Evolutionary conservation across 1,140 invertebrate genomes (phyloP).

Genomic region (Papilio helenus): DNA sequence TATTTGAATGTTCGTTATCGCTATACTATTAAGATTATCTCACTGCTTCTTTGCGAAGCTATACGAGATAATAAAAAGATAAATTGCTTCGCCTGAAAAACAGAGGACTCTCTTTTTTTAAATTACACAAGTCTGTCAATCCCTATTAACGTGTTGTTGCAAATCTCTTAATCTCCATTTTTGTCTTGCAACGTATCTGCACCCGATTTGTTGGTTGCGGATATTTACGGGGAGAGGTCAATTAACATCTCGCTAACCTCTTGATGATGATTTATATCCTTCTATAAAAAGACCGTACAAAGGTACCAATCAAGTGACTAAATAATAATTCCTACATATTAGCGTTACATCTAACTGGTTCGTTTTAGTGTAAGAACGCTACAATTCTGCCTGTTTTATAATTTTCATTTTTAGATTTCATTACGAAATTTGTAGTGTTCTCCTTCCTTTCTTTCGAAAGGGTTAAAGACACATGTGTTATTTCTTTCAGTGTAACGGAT

Average conservation of each 20-base stretch:
- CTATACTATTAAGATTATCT: conserved; percentile 27
- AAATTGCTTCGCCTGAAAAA: conserved; percentile 11
- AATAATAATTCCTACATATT: too few species aligned
- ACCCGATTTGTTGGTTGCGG: background rate
- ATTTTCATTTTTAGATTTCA: too few species aligned
- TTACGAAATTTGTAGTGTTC: too few species aligned
- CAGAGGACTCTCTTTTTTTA: background rate
- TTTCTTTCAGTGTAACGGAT: background rate
- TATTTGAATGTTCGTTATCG: conserved; percentile 19
- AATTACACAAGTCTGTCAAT: background rate
- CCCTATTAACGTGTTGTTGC: background rate
- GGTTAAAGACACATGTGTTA: too few species aligned
- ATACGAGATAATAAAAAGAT: conserved; percentile 15
- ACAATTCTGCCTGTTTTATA: too few species aligned
- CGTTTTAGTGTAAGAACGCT: too few species aligned
- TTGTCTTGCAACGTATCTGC: background rate
- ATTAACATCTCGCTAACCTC: background rate
- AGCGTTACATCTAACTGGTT: too few species aligned
- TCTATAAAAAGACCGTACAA: background rate
- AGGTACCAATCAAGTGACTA: too few species aligned
- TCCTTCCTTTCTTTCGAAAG: too few species aligned
- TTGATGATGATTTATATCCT: background rate
- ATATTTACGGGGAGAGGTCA: background rate
- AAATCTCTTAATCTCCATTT: background rate
- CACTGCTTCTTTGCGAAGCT: conserved; percentile 6